Percentiles rank a stretch among this genome's conserved stretches.
These are phyloP conservation scores for Megalopta genalis DNA, from an alignment of 1,140 invertebrate species.

Conservation along the genomic window DNA sequence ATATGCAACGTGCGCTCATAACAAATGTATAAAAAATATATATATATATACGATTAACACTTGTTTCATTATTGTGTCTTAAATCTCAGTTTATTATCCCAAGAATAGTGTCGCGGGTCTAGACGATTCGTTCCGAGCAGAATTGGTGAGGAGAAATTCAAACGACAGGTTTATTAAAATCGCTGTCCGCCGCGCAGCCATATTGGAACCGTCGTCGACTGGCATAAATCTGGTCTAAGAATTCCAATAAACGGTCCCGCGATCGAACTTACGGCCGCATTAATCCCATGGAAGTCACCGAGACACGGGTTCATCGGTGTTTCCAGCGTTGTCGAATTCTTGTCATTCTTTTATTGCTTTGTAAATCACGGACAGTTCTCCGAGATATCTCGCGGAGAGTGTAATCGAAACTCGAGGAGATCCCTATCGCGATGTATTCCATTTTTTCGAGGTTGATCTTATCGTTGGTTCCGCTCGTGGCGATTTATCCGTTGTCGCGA, in stretches of 20 bases:
- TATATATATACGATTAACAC: too few relatives aligned
- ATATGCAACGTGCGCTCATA: too few relatives aligned
- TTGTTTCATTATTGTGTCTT: too few relatives aligned
- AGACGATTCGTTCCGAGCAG: too few relatives aligned
- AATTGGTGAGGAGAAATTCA: too few relatives aligned
- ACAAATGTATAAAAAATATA: too few relatives aligned
- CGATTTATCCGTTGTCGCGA: conserved; percentile 10
- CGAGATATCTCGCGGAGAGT: neutral
- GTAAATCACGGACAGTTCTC: conserved; percentile 12
- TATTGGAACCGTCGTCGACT: neutral
- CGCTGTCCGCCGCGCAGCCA: too few relatives aligned
- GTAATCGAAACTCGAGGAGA: conserved; percentile 7
- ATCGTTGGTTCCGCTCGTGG: neutral
- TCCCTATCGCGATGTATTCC: conserved; percentile 2
- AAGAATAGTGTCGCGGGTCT: too few relatives aligned
- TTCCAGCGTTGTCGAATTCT: too few relatives aligned
- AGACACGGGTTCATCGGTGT: too few relatives aligned
- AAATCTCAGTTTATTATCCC: too few relatives aligned
- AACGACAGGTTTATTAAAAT: too few relatives aligned
- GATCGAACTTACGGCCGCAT: conserved; percentile 19
- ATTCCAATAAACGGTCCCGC: neutral
- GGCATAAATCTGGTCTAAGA: neutral
- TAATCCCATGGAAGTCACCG: neutral
- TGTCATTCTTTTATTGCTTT: neutral
- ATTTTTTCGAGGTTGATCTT: conserved; percentile 29